These are phyloP conservation scores for Gorsachius magnificus DNA, from an alignment of 2,797 vertebrate genomes.

Conservation along the genomic window DNA sequence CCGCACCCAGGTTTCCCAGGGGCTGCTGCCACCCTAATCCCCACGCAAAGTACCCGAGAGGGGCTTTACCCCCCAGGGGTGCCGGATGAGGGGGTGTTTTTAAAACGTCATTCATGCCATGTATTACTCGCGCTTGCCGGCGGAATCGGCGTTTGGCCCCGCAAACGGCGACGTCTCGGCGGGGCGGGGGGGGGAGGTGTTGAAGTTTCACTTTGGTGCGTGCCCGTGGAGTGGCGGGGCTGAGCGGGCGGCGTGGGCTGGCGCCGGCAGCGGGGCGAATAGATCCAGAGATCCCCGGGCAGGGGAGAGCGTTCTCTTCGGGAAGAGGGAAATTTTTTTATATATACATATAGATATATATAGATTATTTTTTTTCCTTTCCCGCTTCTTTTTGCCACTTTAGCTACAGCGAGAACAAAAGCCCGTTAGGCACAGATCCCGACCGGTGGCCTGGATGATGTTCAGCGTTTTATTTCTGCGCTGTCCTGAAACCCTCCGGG, in stretches of 20 bases:
- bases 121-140: background rate
- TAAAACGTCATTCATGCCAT: background rate
- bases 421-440: background rate
- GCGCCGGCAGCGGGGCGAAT: background rate
- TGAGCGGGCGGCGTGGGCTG: background rate
- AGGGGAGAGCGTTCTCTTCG: background rate
- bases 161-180: background rate
- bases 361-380: background rate
- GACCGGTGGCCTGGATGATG: background rate
- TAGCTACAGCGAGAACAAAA: background rate
- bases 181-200: too few species aligned
- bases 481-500: background rate
- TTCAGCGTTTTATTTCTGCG: background rate
- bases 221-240: background rate
- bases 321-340: background rate
- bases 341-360: too few species aligned
- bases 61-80: background rate
- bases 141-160: background rate
- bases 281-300: too few species aligned
- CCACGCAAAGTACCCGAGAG: background rate
- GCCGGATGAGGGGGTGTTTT: background rate
- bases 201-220: background rate
- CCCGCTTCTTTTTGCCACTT: background rate
- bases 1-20: background rate
- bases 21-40: background rate